These are phyloP conservation scores for zebrafish (Danio rerio) DNA, from an alignment of 2,113 vertebrate genomes.

Conservation along the genomic window GRCz12tu NC_133177.1:35814501-35815000, in stretches of 20 bases:
- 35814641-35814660: conserved; percentile 78
- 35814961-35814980: conserved; percentile 89
- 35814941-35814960: conserved; percentile 85
- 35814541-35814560: conserved; percentile 64
- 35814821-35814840: conserved; percentile 87
- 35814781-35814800: conserved; percentile 86
- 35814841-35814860: conserved; percentile 83
- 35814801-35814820: conserved; percentile 85
- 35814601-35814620: conserved; percentile 61
- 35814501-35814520: not conserved
- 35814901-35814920: conserved; percentile 73
- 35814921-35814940: conserved; percentile 82
- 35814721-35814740: conserved; percentile 82
- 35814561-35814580: conserved; percentile 63
- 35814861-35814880: conserved; percentile 83
- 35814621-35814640: conserved; percentile 64
- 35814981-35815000: conserved; percentile 83
- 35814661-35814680: conserved; percentile 82
- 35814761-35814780: conserved; percentile 84
- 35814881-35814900: conserved; percentile 77
- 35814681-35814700: conserved; percentile 72
- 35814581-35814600: conserved; percentile 63
- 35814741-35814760: conserved; percentile 83
- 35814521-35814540: conserved; percentile 57
- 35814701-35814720: conserved; percentile 81